Evolutionary conservation across 2,888 invertebrate genomes (phyloP).

Genomic region (Steinernema hermaphroditum): DNA sequence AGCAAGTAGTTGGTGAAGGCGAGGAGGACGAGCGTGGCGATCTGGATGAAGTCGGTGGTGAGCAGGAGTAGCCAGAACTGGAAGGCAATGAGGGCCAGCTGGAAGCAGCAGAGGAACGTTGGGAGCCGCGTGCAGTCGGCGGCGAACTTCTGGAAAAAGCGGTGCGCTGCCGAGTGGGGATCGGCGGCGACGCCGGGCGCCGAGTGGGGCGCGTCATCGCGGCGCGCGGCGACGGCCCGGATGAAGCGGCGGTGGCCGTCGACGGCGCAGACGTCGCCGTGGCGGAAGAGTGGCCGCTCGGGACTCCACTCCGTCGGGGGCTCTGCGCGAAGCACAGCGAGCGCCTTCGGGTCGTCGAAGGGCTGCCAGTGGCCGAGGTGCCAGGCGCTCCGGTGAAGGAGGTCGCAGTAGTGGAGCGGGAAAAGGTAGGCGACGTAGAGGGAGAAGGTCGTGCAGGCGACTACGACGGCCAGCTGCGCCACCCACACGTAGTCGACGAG

Average conservation of each 20-base stretch:
- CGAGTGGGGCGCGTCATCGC: conserved; percentile 79
- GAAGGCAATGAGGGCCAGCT: conserved; percentile 54
- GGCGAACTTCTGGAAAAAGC: conserved; percentile 78
- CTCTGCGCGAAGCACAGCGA: neutral
- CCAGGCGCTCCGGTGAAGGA: conserved; percentile 76
- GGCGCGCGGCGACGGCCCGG: conserved; percentile 68
- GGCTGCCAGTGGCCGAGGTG: conserved; percentile 83
- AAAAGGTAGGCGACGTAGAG: conserved; percentile 77
- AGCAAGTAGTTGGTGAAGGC: conserved; percentile 80
- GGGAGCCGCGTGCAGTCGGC: conserved; percentile 79
- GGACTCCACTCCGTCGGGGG: neutral
- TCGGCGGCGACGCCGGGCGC: conserved; percentile 81
- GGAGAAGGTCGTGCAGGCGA: conserved; percentile 82
- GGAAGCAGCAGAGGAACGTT: conserved; percentile 72
- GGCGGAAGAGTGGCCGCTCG: neutral
- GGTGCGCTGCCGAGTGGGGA: conserved; percentile 70
- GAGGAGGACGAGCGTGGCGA: conserved; percentile 81
- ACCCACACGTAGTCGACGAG: conserved; percentile 67
- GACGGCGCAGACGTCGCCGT: conserved; percentile 3
- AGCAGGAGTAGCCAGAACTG: conserved; percentile 81
- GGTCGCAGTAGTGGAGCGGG: conserved; percentile 80
- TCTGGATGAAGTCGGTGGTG: conserved; percentile 86
- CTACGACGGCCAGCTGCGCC: conserved; percentile 80
- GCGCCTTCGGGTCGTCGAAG: conserved; percentile 35
- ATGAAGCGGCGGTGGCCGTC: conserved; percentile 6